Evolutionary conservation across 2,797 vertebrate genomes (phyloP).

Genomic region (Remorina albescens): DNA sequence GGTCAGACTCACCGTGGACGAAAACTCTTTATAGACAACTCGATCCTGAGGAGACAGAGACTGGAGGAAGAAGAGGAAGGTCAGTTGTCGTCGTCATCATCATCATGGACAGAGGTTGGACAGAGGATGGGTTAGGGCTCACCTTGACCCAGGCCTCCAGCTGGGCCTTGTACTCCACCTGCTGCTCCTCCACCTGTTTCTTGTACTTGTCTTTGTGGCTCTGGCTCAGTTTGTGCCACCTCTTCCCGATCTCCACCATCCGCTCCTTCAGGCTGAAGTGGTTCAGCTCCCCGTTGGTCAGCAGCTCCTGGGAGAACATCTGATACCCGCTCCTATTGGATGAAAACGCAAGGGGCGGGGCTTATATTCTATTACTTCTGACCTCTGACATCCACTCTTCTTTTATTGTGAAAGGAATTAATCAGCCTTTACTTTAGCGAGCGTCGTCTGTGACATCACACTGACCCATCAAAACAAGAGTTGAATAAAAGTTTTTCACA

Average conservation of each 20-base stretch:
- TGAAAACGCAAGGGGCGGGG: not conserved
- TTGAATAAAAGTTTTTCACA: too few species aligned
- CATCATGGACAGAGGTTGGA: too few species aligned
- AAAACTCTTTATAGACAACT: slow-evolving; percentile 84
- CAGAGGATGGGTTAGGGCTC: too few species aligned
- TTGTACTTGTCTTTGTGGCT: slow-evolving; percentile 87
- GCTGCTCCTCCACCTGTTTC: slow-evolving; percentile 87
- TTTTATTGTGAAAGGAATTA: not conserved
- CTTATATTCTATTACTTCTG: not conserved
- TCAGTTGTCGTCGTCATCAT: too few species aligned
- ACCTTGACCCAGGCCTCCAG: slow-evolving; percentile 87
- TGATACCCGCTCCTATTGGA: slow-evolving; percentile 86
- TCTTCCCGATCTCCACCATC: slow-evolving; percentile 89
- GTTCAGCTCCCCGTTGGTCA: slow-evolving; percentile 87
- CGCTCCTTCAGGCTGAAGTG: slow-evolving; percentile 89
- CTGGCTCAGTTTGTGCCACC: slow-evolving; percentile 87
- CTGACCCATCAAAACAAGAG: too few species aligned
- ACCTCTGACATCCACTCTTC: not conserved
- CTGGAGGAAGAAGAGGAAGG: slow-evolving; percentile 64
- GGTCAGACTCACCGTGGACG: slow-evolving; percentile 79
- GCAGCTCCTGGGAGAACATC: slow-evolving; percentile 89
- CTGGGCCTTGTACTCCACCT: slow-evolving; percentile 84
- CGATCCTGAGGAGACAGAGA: slow-evolving; percentile 85
- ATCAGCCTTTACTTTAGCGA: too few species aligned
- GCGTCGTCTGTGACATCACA: too few species aligned